Evolutionary conservation across 2,797 vertebrate genomes (phyloP).

Genomic region (Toxotes lorentzi): DNA sequence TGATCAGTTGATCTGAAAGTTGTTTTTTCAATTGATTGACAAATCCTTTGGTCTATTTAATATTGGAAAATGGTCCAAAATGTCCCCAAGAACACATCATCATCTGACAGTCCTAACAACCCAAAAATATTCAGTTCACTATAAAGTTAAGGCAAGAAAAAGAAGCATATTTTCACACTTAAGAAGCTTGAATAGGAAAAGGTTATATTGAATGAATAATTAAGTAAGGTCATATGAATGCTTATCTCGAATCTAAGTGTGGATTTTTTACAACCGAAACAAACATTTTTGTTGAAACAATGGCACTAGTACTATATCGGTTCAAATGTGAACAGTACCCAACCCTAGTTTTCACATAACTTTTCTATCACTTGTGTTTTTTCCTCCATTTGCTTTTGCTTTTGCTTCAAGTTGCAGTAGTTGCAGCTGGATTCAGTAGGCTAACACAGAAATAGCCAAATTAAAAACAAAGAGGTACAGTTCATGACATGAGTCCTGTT

Average conservation of each 20-base stretch:
- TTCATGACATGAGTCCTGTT: constrained; percentile 15
- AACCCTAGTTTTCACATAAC: neutral
- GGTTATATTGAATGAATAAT: no score
- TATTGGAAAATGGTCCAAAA: neutral
- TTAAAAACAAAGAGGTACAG: constrained; percentile 2
- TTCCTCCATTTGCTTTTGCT: neutral
- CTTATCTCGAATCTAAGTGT: neutral
- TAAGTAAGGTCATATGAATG: neutral
- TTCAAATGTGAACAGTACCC: no score
- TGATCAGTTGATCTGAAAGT: neutral
- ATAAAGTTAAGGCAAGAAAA: no score
- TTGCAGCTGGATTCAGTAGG: no score
- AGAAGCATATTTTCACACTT: no score
- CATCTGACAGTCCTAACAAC: no score
- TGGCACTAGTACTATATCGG: no score
- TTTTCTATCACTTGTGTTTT: neutral
- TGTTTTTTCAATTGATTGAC: neutral
- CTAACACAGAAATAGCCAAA: neutral
- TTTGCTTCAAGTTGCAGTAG: neutral
- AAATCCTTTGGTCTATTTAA: neutral
- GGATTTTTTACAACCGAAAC: neutral
- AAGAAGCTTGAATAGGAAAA: no score
- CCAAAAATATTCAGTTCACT: no score
- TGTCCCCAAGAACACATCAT: neutral
- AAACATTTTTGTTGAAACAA: no score